Evolutionary conservation across 2,888 invertebrate genomes (phyloP).

Genomic region (Torymus tubicola): DNA sequence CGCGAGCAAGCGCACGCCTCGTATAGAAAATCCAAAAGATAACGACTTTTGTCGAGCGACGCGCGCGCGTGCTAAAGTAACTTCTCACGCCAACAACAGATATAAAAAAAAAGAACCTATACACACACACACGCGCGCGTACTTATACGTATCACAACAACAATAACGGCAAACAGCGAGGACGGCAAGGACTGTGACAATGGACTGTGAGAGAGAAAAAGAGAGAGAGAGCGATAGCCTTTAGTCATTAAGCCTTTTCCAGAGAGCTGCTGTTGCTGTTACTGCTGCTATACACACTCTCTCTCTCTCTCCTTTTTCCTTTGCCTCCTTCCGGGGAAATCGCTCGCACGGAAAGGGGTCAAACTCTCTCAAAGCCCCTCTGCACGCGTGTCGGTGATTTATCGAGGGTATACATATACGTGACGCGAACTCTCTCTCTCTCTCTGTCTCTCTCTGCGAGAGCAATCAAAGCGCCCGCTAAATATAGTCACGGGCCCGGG

Average conservation of each 20-base stretch:
- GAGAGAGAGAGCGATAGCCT: background rate
- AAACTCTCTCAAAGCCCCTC: slow-evolving; percentile 16
- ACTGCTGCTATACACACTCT: background rate
- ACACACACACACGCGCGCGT: too few relatives aligned
- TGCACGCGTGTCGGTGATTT: slow-evolving; percentile 25
- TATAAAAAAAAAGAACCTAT: too few relatives aligned
- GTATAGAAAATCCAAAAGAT: too few relatives aligned
- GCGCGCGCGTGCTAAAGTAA: too few relatives aligned
- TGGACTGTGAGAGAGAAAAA: too few relatives aligned
- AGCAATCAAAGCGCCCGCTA: slow-evolving; percentile 31
- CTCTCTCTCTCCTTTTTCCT: background rate
- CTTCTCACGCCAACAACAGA: too few relatives aligned
- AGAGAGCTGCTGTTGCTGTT: background rate
- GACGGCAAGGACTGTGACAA: too few relatives aligned
- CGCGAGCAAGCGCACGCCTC: too few relatives aligned
- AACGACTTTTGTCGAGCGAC: too few relatives aligned
- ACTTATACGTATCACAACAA: too few relatives aligned
- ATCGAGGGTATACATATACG: slow-evolving; percentile 26
- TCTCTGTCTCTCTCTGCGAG: background rate
- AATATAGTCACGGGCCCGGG: slow-evolving; percentile 34
- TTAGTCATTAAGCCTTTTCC: slow-evolving; percentile 32
- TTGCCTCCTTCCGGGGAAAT: slow-evolving; percentile 1
- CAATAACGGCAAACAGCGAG: too few relatives aligned
- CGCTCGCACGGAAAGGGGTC: slow-evolving; percentile 33
- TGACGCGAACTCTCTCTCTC: slow-evolving; percentile 5